Percentiles rank a stretch among this genome's conserved stretches.
These are phyloP conservation scores for Drosophila merina DNA, from an alignment of 2,888 invertebrate genomes.

Conservation along the genomic window DNA sequence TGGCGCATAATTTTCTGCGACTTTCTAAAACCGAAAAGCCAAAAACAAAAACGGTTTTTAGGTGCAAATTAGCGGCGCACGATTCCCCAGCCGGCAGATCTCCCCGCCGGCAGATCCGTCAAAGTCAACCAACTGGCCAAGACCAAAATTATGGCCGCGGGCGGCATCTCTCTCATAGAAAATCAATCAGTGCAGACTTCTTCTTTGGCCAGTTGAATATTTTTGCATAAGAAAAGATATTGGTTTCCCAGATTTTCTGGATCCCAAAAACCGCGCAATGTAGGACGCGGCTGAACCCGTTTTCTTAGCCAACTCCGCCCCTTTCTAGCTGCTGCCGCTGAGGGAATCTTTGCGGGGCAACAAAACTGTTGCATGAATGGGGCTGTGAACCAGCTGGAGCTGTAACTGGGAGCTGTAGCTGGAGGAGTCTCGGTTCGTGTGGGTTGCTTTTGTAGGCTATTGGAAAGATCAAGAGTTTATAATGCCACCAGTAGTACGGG, in stretches of 20 bases:
- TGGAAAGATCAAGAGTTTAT: constrained; percentile 81
- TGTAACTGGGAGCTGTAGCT: constrained; percentile 42
- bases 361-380: constrained; percentile 70
- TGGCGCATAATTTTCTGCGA: constrained; percentile 46
- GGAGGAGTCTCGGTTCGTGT: constrained; percentile 63
- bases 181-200: constrained; percentile 70
- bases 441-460: constrained; percentile 82
- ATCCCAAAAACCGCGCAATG: constrained; percentile 76
- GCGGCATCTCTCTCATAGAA: constrained; percentile 51
- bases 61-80: constrained; percentile 76
- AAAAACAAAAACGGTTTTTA: constrained; percentile 46
- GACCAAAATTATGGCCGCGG: constrained; percentile 52
- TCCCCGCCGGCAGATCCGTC: background rate
- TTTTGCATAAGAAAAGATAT: constrained; percentile 31
- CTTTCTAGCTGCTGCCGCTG: constrained; percentile 33
- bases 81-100: constrained; percentile 41
- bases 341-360: constrained; percentile 39
- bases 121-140: constrained; percentile 36
- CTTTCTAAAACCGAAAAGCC: constrained; percentile 65
- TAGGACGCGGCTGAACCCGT: constrained; percentile 71
- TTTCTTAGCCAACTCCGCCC: constrained; percentile 60
- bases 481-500: constrained; percentile 33
- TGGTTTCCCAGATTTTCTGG: constrained; percentile 42
- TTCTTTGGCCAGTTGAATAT: constrained; percentile 44
- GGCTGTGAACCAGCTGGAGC: constrained; percentile 68